A percentile compares a stretch with the other conserved stretches of the same genome.
phyloP scores from a whole-genome alignment of 2,113 vertebrate genomes.

The Grantiella picta region DNA sequence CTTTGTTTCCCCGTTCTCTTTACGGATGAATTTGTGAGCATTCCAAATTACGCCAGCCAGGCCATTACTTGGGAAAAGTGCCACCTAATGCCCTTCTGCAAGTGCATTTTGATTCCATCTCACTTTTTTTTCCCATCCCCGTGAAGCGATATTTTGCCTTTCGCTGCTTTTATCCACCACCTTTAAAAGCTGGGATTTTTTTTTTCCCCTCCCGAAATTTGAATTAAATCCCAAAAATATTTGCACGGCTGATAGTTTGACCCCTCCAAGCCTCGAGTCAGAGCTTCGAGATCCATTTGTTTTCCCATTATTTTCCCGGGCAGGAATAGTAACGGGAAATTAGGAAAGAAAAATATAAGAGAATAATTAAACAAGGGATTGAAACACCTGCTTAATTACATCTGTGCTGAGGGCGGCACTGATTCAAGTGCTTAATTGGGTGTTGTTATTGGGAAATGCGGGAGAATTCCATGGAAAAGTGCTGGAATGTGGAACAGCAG shows the following conservation, averaged over 20 bases:
- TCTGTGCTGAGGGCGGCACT: slow-evolving; percentile 54
- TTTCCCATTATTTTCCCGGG: slow-evolving; percentile 41
- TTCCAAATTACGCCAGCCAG: neutral
- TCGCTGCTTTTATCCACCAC: neutral
- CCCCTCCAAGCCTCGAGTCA: neutral
- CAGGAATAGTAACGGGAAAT: slow-evolving; percentile 34
- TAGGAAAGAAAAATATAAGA: slow-evolving; percentile 46
- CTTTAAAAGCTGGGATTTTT: neutral
- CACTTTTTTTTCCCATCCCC: neutral
- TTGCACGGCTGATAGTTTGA: slow-evolving; percentile 1
- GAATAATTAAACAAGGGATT: slow-evolving; percentile 47
- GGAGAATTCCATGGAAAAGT: neutral
- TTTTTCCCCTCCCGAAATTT: neutral
- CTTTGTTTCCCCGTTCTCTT: slow-evolving; percentile 42
- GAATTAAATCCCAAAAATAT: neutral
- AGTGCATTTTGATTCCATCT: slow-evolving; percentile 27
- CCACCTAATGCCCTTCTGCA: slow-evolving; percentile 23
- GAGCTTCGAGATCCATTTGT: slow-evolving; percentile 27
- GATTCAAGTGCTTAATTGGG: slow-evolving; percentile 52
- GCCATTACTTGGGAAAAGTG: slow-evolving; percentile 31
- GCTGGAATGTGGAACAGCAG: neutral
- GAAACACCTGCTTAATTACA: slow-evolving; percentile 62
- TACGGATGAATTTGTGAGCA: neutral
- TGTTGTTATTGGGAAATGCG: slow-evolving; percentile 26
- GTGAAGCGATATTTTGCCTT: neutral